Base-by-base conservation (phyloP, 2,888 invertebrate species). In the Polydrusus tereticollis region DNA sequence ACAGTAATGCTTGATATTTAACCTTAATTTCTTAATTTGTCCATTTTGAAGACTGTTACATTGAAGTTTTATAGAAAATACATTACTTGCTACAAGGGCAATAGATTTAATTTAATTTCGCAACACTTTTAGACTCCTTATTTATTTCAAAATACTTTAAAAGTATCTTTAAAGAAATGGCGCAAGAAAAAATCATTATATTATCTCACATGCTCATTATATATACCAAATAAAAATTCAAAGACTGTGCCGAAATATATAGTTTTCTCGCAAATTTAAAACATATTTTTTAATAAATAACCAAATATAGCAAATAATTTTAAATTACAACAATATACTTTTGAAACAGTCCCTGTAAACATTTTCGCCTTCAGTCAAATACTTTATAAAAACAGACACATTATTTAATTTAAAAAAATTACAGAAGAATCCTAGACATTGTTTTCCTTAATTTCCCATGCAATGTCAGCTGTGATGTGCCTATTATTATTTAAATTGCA, bases 401-500 rank as follows among this genome's bases (percentile, higher is more conserved):
- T 59, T 58, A 58, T 18, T 36, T 36, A 58, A 58, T 12, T 36
- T 18, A 33, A 38, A 59, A 55, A 59, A 38, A 59, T 21, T 43
- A 59, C 21, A 14, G 43, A 21, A 21, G 59, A 59, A 59, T 59
- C 43, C 10, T 23, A 41, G 14, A 59, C 41, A 59, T 59, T 59
- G 59, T 59, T 3, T 41, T 59, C 43, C 59, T 14, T 23, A 59
- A 59, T 38, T 59, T 59, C 59, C 43, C 59, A 59, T 59, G 59
- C 20, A 41, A 59, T 43, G 59, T 26, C 41, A 59, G 26, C 26
- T 1, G 23, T n/a, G 43, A 43, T 41, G 41, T 59, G 43, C n/a
- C 41, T 38, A 20, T 41, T 59, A 59, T 59, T 59, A 59, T 59
- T 59, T 59, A 41, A 59, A 59, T 59, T 59, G 21, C 59, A 59